Percentiles rank a stretch among this genome's conserved stretches.
Evolutionary conservation across 2,888 invertebrate genomes (phyloP).

Genomic region (Drosophila infuscata): DNA sequence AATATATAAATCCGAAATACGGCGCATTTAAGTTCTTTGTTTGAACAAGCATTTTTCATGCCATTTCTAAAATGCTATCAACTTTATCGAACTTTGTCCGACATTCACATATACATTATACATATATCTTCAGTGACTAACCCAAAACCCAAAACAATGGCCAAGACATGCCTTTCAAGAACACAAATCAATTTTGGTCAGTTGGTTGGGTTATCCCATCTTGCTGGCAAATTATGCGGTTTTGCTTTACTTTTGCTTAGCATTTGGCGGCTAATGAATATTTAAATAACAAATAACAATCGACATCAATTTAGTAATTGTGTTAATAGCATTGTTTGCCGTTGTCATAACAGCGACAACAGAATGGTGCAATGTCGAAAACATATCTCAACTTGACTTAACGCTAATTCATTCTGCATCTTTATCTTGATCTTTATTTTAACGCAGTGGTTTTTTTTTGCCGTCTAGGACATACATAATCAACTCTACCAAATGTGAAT

Average conservation of each 20-base stretch:
- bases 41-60: neutral
- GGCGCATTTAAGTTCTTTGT: constrained; percentile 15
- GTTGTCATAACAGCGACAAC: constrained; percentile 31
- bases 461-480: constrained; percentile 9
- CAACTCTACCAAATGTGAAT: constrained; percentile 5
- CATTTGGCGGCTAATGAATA: constrained; percentile 10
- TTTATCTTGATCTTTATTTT: constrained; percentile 11
- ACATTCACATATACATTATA: neutral
- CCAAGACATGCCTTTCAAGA: neutral
- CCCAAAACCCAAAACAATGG: neutral
- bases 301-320: constrained; percentile 26
- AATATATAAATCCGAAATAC: neutral
- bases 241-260: neutral
- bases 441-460: constrained; percentile 1
- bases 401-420: constrained; percentile 11
- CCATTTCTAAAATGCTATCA: neutral
- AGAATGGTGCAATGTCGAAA: constrained; percentile 1
- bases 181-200: neutral
- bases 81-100: neutral
- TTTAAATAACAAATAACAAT: constrained; percentile 2
- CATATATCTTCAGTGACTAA: neutral
- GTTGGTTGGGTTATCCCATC: neutral
- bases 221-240: neutral
- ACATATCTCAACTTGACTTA: constrained; percentile 8
- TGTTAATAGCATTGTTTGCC: constrained; percentile 55